Percentiles rank a stretch among this genome's conserved stretches.
Conservation (phyloP, 1,140 invertebrate species). For the Ceratina japonica region DNA sequence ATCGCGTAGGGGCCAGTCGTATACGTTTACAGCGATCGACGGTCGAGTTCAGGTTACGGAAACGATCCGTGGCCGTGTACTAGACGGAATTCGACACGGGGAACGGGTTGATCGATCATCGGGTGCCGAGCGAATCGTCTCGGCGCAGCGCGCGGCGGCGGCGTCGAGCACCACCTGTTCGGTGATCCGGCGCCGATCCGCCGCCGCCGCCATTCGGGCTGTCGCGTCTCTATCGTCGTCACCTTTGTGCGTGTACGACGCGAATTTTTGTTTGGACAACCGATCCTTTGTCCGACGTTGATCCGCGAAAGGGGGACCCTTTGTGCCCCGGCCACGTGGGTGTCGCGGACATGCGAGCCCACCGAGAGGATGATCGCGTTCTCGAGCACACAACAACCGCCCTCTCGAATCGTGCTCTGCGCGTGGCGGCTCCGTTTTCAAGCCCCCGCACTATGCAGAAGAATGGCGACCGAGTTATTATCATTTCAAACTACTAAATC, state of each 20-base stretch:
- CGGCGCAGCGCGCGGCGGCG: constrained; percentile 5
- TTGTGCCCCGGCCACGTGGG: constrained; percentile 41
- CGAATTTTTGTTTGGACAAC: constrained; percentile 59
- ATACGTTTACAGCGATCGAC: constrained; percentile 17
- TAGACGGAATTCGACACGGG: constrained; percentile 45
- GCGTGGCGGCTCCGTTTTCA: background rate
- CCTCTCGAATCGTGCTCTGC: background rate
- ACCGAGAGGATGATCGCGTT: background rate
- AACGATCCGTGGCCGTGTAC: constrained; percentile 31
- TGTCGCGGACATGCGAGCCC: constrained; percentile 32
- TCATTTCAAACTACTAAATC: too few relatives aligned
- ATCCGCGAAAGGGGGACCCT: constrained; percentile 47
- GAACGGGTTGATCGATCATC: constrained; percentile 52
- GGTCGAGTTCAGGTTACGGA: constrained; percentile 48
- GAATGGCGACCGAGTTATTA: background rate
- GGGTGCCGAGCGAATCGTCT: background rate
- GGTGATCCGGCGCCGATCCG: background rate
- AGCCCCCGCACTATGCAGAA: background rate
- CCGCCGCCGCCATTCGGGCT: background rate
- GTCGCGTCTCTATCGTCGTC: constrained; percentile 35
- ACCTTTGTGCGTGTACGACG: constrained; percentile 35
- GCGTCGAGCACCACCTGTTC: constrained; percentile 54
- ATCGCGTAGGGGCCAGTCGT: background rate
- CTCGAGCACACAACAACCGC: constrained; percentile 4
- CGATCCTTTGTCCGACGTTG: constrained; percentile 47